Evolutionary conservation across 2,797 vertebrate species (phyloP), one percentile per base, ranked within the genome.

Genomic region (Gadopsis bispinosus): DNA sequence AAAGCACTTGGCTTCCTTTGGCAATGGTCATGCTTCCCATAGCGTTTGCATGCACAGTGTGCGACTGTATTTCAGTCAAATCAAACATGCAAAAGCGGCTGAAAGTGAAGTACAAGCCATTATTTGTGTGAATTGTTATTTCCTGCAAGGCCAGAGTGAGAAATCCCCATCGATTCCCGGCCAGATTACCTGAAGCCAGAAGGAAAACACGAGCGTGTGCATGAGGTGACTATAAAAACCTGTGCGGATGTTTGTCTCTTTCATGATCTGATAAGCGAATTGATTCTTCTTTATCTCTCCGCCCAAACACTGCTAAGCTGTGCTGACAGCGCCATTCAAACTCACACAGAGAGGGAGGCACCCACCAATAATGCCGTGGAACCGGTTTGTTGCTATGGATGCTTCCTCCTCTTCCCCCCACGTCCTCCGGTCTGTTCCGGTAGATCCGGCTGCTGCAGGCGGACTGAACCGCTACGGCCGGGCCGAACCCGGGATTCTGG

Each of bases 341-440:
- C 61, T 26, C 79, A 50, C 83, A 41, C 64, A 47, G 22, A 61
- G 77, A 82, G 81, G 83, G 90, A 91, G 83, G 74, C 67, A 91
- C 91, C 84, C 76, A 92, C 92, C 90, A 63, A 82, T 84, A 83
- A 86, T 79, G 86, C 86, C 77, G 89, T 80, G 75, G 54, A 88
- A 81, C 88, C 87, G 87, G 91, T 89, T 86, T 89, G 91, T 92
- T 90, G 91, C 91, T 90, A 89, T 56, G 92, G 87, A 87, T 85
- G 48, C 50, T 87, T 85, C 50, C 84, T 84, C 61, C 68, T 75
- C 75, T 55, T 58, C 37, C 33, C 14, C 48, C 58, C 45, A 7
- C 67, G 33, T 22, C 51, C 77, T 35, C 76, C 58, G 61, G 53
- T 67, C 48, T 17, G 54, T 35, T 69, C 72, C 78, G 26, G 41